Evolutionary conservation across 1,140 invertebrate species (phyloP).

Genomic region (Orchestia grillus): DNA sequence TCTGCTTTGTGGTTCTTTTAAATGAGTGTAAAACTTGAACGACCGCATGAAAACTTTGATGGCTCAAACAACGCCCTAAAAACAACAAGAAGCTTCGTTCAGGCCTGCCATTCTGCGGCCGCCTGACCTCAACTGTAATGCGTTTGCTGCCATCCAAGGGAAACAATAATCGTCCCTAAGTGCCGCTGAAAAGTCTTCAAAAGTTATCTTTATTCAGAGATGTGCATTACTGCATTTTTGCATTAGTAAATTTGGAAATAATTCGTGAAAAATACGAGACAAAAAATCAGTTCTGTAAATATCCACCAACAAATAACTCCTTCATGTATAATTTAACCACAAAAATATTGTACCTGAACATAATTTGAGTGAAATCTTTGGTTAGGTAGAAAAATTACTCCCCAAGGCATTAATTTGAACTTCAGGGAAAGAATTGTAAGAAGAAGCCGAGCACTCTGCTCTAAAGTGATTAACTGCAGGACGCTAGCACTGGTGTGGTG

Average conservation of each 20-base stretch:
- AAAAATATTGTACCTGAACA: neutral
- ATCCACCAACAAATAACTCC: neutral
- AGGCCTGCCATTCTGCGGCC: neutral
- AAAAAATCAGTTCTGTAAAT: neutral
- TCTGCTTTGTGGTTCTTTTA: neutral
- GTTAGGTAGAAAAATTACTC: no score
- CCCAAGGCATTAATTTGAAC: no score
- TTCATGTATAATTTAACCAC: neutral
- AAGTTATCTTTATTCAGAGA: neutral
- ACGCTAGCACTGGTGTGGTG: no score
- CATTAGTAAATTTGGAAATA: neutral
- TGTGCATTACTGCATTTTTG: neutral
- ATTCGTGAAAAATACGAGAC: neutral
- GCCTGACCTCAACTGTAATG: neutral
- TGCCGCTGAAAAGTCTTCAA: neutral
- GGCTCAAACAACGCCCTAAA: neutral
- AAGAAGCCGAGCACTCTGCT: no score
- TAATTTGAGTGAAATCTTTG: no score
- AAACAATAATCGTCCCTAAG: neutral
- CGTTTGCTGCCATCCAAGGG: neutral
- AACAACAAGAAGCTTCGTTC: neutral
- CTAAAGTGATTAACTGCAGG: no score
- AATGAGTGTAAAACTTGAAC: constrained; percentile 33
- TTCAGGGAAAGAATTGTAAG: no score
- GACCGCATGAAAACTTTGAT: constrained; percentile 47